These are phyloP conservation scores for Holothuria leucospilota DNA, from an alignment of 53 echinoderm and acorn worm genomes.

Conservation along the genomic window DNA sequence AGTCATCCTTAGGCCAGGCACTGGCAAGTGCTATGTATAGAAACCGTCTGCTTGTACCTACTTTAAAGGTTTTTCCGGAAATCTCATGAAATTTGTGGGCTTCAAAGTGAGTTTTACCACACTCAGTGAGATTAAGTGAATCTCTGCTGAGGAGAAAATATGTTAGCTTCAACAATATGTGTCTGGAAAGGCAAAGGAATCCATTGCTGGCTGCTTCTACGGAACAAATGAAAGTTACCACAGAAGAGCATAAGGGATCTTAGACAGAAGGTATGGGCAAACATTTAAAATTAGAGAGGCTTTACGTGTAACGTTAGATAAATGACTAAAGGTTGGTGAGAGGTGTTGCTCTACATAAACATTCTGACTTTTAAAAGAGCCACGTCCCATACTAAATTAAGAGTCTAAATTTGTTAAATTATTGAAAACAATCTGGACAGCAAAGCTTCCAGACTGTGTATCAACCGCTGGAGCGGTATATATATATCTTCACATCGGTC, in stretches of 20 bases:
- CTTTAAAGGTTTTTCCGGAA: slow-evolving; percentile 28
- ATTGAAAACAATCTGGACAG: slow-evolving; percentile 58
- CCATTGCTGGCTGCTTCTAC: slow-evolving; percentile 56
- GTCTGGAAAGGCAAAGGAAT: slow-evolving; percentile 49
- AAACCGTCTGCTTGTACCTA: slow-evolving; percentile 41
- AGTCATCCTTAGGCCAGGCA: slow-evolving; percentile 2
- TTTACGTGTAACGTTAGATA: slow-evolving; percentile 49
- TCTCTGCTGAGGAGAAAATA: slow-evolving; percentile 39
- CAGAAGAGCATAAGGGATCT: slow-evolving; percentile 54
- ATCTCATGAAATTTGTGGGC: slow-evolving; percentile 35
- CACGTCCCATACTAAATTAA: slow-evolving; percentile 66
- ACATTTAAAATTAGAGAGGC: slow-evolving; percentile 62
- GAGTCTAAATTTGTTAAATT: slow-evolving; percentile 59
- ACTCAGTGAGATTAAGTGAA: slow-evolving; percentile 29
- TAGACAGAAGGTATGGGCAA: slow-evolving; percentile 62
- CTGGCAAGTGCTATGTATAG: slow-evolving; percentile 45
- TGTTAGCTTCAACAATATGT: no score
- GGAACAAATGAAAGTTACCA: slow-evolving; percentile 45
- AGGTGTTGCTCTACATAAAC: slow-evolving; percentile 49
- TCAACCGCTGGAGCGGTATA: no score
- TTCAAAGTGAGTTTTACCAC: slow-evolving; percentile 49
- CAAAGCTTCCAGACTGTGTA: no score
- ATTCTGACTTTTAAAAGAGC: slow-evolving; percentile 54
- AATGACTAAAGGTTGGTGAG: slow-evolving; percentile 59
- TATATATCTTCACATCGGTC: no score